Evolutionary conservation across 2,113 vertebrate species (phyloP), one percentile per base, ranked within the genome.

Genomic region (Syngnathoides biaculeatus): DNA sequence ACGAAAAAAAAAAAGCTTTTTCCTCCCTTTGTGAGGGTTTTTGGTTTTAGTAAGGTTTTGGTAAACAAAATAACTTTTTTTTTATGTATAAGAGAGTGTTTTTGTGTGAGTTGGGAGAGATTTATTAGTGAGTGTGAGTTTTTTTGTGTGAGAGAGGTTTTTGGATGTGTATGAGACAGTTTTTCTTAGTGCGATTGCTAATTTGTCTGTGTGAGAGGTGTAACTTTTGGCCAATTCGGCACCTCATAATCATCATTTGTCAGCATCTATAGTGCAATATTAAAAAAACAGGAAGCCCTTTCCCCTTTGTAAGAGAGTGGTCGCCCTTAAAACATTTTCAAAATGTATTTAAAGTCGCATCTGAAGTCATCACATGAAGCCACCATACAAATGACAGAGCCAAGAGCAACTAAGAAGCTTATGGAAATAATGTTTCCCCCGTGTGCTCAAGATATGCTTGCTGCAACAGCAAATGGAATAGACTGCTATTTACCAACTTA

Each of bases 361-460:
- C 24, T 61, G 57, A 59, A 59, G 57, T 59, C 57, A 59, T 60
- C 72, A 38, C 68, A 65, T 68, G 73, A 73, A 70, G 57, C 59
- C 66, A 53, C 64, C 45, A 66, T 43, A 71, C 35, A 78, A 74
- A 63, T 78, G 75, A 65, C 73, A 74, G 79, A 65, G 66, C 64
- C 64, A 68, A 65, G 53, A 2, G 39, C 55, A 53, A 56, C 73
- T 81, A 86, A 86, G 85, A 59, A 65, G 85, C 78, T 89, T 86
- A 86, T 66, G 69, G 69, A 74, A 80, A 84, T 82, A 82, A 85
- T 78, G 79, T 75, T 80, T 81, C 15, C 70, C 71, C 77, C 74
- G 74, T 69, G 82, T 6, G 74, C 74, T 3, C 67, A 79, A 73
- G 75, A 71, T 79, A 60, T 68, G 73, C 68, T 57, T 12, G 68